phyloP scores from a whole-genome alignment of 2,113 vertebrate genomes.

The Rhineura floridana region DNA sequence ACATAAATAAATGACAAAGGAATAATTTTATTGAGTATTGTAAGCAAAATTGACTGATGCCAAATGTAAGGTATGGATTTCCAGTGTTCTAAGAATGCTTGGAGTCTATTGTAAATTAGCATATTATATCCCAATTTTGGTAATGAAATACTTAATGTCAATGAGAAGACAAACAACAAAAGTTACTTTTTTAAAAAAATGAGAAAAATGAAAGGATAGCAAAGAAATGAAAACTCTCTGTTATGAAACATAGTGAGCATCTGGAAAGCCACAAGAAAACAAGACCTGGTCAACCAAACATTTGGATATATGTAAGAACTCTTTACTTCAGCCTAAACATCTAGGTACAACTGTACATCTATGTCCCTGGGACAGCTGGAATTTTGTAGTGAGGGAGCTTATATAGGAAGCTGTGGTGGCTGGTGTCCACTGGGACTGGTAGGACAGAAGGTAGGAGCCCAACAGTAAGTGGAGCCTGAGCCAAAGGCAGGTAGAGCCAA shows the following conservation, averaged over 20 bases:
- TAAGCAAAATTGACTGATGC: too few relatives aligned
- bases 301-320: not conserved
- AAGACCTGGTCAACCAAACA: not conserved
- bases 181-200: not conserved
- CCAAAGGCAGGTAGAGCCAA: too few relatives aligned
- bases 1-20: too few relatives aligned
- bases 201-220: not conserved
- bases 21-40: too few relatives aligned
- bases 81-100: too few relatives aligned
- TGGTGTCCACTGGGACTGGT: too few relatives aligned
- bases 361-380: not conserved
- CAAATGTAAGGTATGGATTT: too few relatives aligned
- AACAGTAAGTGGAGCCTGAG: too few relatives aligned
- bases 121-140: too few relatives aligned
- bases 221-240: not conserved
- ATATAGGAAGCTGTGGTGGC: too few relatives aligned
- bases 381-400: not conserved
- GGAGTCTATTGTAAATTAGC: too few relatives aligned
- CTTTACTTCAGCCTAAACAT: not conserved
- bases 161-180: not conserved
- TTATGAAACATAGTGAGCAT: not conserved
- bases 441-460: too few relatives aligned
- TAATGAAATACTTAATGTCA: not conserved
- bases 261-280: not conserved
- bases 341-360: not conserved